Base-by-base conservation (phyloP, 2,888 invertebrate species). In the Apamea sordens region DNA sequence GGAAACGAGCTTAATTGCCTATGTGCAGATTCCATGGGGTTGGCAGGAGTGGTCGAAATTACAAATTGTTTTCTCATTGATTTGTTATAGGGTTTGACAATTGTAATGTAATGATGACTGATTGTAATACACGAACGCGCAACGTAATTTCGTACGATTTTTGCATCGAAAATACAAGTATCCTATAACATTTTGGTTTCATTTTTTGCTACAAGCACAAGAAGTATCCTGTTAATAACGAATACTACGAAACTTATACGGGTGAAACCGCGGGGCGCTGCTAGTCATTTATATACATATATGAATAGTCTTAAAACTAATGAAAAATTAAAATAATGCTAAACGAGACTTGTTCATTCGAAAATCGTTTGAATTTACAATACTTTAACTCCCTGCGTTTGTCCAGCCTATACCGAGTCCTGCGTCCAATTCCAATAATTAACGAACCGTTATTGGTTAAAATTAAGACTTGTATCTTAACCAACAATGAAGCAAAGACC, bases 1-100 rank as follows among this genome's bases (percentile, higher is more conserved):
- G 91, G 85, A 89, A 90, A 75, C 81, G 67, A 64, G 81, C 77
- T 64, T 87, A 86, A 89, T 89, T 90, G 90, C 82, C 64, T 81
- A 18, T 65, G 83, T 85, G 85, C 85, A 85, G 83, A 87, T 82
- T 84, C 80, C 77, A 82, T 87, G 77, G 86, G 86, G 88, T 79
- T 59, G 28, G 32, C 65, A 4, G 0, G 36, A 76, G 44, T 28
- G 81, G 78, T 28, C 28, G 18, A 21, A 61, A 44, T 65, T 44
- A 80, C 83, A 85, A 83, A 85, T 81, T 85, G 82, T 72, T 64
- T 85, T 74, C 4, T 7, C 65, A 79, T 79, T 79, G 59, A 82
- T 79, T 74, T 65, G 24, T 18, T 77, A 7, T 15, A n/a, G 32
- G 47, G 64, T 53, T 80, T 44, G 69, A 36, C 13, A 18, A 28